Evolutionary conservation across 2,113 vertebrate genomes (phyloP).

Genomic region (Chaetodon trifascialis): DNA sequence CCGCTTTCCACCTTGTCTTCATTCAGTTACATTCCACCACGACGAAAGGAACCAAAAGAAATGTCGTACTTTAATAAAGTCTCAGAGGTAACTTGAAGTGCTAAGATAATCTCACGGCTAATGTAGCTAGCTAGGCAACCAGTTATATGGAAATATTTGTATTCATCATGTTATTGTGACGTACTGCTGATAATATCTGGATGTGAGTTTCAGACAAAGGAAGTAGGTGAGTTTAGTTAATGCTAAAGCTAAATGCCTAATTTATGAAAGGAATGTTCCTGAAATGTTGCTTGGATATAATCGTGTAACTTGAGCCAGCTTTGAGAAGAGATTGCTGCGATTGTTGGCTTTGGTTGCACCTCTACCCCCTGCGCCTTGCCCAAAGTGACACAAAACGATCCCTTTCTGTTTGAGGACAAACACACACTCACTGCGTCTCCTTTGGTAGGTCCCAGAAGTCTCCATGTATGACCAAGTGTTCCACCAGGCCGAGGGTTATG

Average conservation of each 20-base stretch:
- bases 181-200: neutral
- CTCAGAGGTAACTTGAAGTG: conserved; percentile 53
- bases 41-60: conserved; percentile 65
- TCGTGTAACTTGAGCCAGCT: neutral
- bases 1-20: conserved; percentile 64
- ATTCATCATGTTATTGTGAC: neutral
- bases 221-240: neutral
- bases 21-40: conserved; percentile 75
- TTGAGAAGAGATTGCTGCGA: neutral
- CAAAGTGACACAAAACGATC: neutral
- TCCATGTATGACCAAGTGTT: conserved; percentile 72
- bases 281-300: neutral
- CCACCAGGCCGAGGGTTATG: conserved; percentile 66
- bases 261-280: neutral
- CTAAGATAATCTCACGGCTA: neutral
- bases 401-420: neutral
- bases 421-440: neutral
- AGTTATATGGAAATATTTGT: neutral
- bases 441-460: conserved; percentile 59
- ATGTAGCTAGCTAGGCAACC: neutral
- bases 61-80: conserved; percentile 67
- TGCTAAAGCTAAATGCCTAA: neutral
- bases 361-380: neutral
- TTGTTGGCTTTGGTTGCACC: neutral
- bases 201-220: neutral